phyloP scores from a whole-genome alignment of 2,797 vertebrate genomes.

The Sitta carolinensis region DNA sequence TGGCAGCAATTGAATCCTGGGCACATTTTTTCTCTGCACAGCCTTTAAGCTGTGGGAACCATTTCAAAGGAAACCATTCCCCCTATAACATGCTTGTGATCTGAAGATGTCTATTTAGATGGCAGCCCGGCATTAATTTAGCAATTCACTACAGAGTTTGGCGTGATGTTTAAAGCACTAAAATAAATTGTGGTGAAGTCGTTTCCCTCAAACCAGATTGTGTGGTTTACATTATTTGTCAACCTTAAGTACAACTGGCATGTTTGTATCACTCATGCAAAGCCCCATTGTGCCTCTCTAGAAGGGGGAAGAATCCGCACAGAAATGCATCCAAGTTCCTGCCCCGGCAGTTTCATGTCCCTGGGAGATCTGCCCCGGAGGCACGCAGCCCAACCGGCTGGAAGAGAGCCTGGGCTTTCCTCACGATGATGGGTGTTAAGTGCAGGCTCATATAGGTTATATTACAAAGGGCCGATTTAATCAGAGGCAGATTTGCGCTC shows the following conservation, averaged over 20 bases:
- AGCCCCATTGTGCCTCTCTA: slow-evolving; percentile 61
- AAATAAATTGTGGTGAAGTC: slow-evolving; percentile 75
- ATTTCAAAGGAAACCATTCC: slow-evolving; percentile 86
- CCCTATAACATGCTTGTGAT: slow-evolving; percentile 82
- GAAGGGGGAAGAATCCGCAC: slow-evolving; percentile 51
- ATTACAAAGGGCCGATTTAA: slow-evolving; percentile 44
- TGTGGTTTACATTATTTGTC: slow-evolving; percentile 79
- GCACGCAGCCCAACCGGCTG: slow-evolving; percentile 36
- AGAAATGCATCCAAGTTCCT: slow-evolving; percentile 59
- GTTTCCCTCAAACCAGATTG: slow-evolving; percentile 77
- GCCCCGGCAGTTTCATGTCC: slow-evolving; percentile 54
- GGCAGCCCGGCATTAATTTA: slow-evolving; percentile 82
- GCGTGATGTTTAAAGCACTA: slow-evolving; percentile 77
- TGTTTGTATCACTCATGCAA: slow-evolving; percentile 70
- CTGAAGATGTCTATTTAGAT: slow-evolving; percentile 81
- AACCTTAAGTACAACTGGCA: slow-evolving; percentile 73
- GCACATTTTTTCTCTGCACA: slow-evolving; percentile 74
- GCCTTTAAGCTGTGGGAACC: slow-evolving; percentile 82
- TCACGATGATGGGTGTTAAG: slow-evolving; percentile 48
- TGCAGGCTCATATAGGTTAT: slow-evolving; percentile 57
- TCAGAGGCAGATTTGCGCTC: slow-evolving; percentile 51
- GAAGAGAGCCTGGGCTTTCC: slow-evolving; percentile 50
- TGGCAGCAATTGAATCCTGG: slow-evolving; percentile 78
- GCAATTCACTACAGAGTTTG: slow-evolving; percentile 74
- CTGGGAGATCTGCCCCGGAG: slow-evolving; percentile 61